Evolutionary conservation across 2,797 vertebrate genomes (phyloP).

Genomic region (Sebastiscus albofasciatus): DNA sequence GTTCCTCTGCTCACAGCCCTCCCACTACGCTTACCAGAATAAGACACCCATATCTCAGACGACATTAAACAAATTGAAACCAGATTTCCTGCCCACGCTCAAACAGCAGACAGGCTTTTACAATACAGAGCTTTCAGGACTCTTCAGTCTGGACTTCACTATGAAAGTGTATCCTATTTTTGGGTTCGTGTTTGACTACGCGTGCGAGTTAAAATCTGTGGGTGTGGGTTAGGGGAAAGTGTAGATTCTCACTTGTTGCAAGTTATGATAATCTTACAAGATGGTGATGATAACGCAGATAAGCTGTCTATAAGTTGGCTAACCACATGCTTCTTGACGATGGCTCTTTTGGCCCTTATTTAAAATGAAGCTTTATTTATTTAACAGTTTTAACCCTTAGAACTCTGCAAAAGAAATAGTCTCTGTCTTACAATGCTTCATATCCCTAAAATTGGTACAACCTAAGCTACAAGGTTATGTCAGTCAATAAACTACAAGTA

Average conservation of each 20-base stretch:
- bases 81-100: constrained; percentile 68
- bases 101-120: constrained; percentile 42
- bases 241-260: constrained; percentile 1
- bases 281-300: background rate
- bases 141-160: constrained; percentile 19
- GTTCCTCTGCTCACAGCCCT: constrained; percentile 39
- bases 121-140: constrained; percentile 49
- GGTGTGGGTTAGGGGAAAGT: background rate
- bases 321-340: background rate
- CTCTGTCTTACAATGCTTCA: no score
- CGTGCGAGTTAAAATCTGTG: background rate
- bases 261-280: background rate
- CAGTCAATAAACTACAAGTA: no score
- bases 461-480: no score
- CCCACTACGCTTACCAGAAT: constrained; percentile 65
- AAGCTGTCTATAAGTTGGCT: background rate
- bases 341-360: background rate
- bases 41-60: constrained; percentile 66
- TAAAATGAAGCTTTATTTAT: background rate
- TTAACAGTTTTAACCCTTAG: background rate
- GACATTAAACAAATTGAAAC: constrained; percentile 75
- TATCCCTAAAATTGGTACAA: no score
- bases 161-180: constrained; percentile 16
- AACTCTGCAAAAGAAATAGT: accelerated
- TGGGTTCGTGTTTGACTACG: background rate